Evolutionary conservation across 1,140 invertebrate genomes (phyloP).

Genomic region (Mya arenaria): DNA sequence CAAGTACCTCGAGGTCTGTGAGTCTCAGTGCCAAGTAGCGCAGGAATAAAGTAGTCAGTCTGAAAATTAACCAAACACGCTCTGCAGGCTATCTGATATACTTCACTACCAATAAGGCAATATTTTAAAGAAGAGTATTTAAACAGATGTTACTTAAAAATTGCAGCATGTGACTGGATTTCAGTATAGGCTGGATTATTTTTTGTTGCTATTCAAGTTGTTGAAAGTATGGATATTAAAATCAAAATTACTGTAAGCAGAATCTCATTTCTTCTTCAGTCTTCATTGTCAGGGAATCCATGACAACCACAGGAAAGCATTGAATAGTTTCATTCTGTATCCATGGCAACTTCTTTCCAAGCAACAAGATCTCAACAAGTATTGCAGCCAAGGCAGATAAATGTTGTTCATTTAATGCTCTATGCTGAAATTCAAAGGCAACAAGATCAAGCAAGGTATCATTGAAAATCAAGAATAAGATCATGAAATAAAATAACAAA

Average conservation of each 20-base stretch:
- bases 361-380: slow-evolving; percentile 4
- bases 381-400: slow-evolving; percentile 1
- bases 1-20: neutral
- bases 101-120: neutral
- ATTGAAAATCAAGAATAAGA: neutral
- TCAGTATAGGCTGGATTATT: neutral
- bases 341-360: slow-evolving; percentile 5
- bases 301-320: neutral
- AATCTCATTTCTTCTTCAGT: neutral
- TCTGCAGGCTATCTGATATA: neutral
- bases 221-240: neutral
- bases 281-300: neutral
- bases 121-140: neutral
- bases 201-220: neutral
- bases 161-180: neutral
- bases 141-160: neutral
- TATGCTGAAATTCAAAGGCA: slow-evolving; percentile 1
- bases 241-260: neutral
- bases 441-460: neutral
- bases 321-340: neutral
- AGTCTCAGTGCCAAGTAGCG: neutral
- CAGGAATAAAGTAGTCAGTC: neutral
- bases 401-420: neutral
- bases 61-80: neutral
- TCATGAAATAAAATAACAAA: neutral